Evolutionary conservation across 37 sponge, comb jelly and placozoan genomes (phyloP).

Genomic region (Diacarnus erythraeanus): DNA sequence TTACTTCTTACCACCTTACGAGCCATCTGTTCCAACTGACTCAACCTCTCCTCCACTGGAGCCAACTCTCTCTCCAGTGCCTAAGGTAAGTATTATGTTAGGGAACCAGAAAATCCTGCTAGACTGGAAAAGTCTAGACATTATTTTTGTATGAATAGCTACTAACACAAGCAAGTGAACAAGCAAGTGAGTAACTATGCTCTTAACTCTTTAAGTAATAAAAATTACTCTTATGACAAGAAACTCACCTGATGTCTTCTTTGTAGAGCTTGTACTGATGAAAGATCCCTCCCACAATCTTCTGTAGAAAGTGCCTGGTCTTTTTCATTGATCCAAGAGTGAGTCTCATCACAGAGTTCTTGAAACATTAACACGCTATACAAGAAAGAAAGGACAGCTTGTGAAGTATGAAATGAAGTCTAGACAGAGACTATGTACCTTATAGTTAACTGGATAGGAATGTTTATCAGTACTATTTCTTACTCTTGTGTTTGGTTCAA

Average conservation of each 20-base stretch:
- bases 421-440: background rate
- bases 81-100: too few relatives aligned
- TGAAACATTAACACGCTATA: slow-evolving; percentile 50
- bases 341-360: slow-evolving; percentile 90
- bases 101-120: too few relatives aligned
- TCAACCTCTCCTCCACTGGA: slow-evolving; percentile 85
- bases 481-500: slow-evolving; percentile 67
- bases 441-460: background rate
- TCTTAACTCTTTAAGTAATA: too few relatives aligned
- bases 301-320: slow-evolving; percentile 84
- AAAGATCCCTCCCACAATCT: slow-evolving; percentile 83
- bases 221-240: too few relatives aligned
- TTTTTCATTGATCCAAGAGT: slow-evolving; percentile 90
- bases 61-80: slow-evolving; percentile 87
- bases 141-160: background rate
- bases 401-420: background rate
- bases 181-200: too few relatives aligned
- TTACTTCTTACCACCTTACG: slow-evolving; percentile 28
- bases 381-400: background rate
- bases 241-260: slow-evolving; percentile 75
- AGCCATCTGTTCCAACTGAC: slow-evolving; percentile 55
- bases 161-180: background rate
- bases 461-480: background rate
- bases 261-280: slow-evolving; percentile 86
- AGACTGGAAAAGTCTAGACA: too few relatives aligned